These are phyloP conservation scores for Tenrec ecaudatus DNA, from an alignment of 2,113 vertebrate species.

Conservation along the genomic window DNA sequence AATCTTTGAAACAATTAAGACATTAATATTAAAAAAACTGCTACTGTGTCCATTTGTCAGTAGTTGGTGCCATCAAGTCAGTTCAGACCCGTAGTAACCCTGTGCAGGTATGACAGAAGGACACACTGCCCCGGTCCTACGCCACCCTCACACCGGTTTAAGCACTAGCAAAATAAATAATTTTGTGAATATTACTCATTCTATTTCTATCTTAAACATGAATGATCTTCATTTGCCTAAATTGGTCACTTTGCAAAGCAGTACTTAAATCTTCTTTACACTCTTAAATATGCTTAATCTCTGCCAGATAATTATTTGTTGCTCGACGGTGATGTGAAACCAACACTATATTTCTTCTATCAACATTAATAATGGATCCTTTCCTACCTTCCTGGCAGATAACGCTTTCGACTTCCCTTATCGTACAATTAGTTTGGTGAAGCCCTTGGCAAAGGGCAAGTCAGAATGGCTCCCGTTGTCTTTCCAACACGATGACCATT, in stretches of 20 bases:
- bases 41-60: not conserved
- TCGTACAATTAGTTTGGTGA: constrained; percentile 2
- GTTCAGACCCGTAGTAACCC: too few species aligned
- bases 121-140: too few species aligned
- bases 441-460: not conserved
- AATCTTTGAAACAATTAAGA: not conserved
- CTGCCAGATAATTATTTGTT: constrained; percentile 15
- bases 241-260: constrained; percentile 30
- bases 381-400: not conserved
- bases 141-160: not conserved
- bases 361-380: not conserved
- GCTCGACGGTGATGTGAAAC: not conserved
- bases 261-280: not conserved
- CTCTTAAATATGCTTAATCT: constrained; percentile 20
- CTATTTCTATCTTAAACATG: constrained; percentile 14
- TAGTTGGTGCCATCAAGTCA: too few species aligned
- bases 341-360: not conserved
- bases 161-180: not conserved
- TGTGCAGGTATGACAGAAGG: too few species aligned
- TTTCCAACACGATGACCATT: constrained; percentile 33
- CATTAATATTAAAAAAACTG: not conserved
- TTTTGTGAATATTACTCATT: not conserved
- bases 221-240: not conserved
- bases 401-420: not conserved
- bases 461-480: not conserved